Evolutionary conservation across 2,797 vertebrate genomes (phyloP).

Genomic region (Xyrichtys novacula): DNA sequence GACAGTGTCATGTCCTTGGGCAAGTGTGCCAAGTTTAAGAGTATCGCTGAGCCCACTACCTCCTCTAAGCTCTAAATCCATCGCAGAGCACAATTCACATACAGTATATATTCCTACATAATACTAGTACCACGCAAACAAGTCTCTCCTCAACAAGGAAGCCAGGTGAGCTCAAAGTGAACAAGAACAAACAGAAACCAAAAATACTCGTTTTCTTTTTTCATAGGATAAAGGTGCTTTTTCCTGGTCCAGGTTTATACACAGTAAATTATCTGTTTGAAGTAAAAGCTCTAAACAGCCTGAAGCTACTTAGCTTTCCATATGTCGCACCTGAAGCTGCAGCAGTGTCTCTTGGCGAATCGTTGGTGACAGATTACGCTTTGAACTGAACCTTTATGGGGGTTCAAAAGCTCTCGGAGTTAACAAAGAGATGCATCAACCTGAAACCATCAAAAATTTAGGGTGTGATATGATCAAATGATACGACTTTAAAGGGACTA

Average conservation of each 20-base stretch:
- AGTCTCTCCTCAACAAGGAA: constrained; percentile 23
- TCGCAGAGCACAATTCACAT: constrained; percentile 47
- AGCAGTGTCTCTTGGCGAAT: constrained; percentile 40
- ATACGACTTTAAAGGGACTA: not conserved
- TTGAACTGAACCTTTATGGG: constrained; percentile 62
- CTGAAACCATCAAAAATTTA: constrained; percentile 23
- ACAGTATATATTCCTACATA: constrained; percentile 42
- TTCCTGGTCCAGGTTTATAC: constrained; percentile 37
- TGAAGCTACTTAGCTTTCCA: constrained; percentile 58
- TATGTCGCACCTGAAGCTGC: constrained; percentile 51
- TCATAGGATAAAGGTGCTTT: constrained; percentile 32
- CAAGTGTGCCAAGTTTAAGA: constrained; percentile 67
- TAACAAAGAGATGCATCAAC: constrained; percentile 54
- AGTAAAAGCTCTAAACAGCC: constrained; percentile 65
- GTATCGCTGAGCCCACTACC: constrained; percentile 63
- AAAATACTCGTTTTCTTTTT: constrained; percentile 33
- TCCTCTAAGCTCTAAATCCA: constrained; percentile 69
- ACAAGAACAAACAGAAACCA: constrained; percentile 19
- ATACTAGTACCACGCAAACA: constrained; percentile 50
- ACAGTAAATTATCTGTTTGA: constrained; percentile 51
- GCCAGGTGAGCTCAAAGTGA: constrained; percentile 9
- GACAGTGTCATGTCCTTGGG: constrained; percentile 74
- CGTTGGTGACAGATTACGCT: constrained; percentile 63
- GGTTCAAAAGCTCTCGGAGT: constrained; percentile 59
- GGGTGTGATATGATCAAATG: constrained; percentile 22